Base-by-base conservation (phyloP, 2,113 vertebrate species). In the Aegotheles bennettii region DNA sequence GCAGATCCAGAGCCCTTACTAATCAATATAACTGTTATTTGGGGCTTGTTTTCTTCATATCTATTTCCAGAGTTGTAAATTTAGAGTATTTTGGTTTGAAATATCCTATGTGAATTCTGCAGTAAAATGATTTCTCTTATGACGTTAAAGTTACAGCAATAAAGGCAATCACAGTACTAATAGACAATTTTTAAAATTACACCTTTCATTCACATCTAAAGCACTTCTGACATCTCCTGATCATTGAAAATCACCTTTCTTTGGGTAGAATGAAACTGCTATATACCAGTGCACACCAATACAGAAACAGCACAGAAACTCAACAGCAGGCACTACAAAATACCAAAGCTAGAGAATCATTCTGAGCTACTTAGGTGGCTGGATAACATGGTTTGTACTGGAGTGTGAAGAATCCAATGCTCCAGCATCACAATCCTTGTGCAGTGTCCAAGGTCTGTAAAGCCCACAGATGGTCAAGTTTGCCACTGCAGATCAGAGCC, bases 1-100 rank as follows among this genome's bases (percentile, higher is more conserved):
- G 54, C 64, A 35, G 64, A 80, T 84, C 60, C 38, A 93, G 87
- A 89, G 73, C 36, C 51, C 40, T 94, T 74, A 61, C 56, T 88
- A 84, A 86, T 90, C 57, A 88, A 88, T 93, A 36, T 75, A 74
- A 73, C 76, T 89, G 43, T 68, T 92, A 60, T 90, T 93, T 50
- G 81, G 63, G 79, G 80, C 59, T 77, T 67, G 13, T 87, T 84
- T 86, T 73, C 51, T 78, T 92, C 57, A 36, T 78, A 81, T 81
- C 31, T 84, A 13, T 94, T 91, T 93, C 48, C 48, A 48, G 63
- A 75, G 73, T 59, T 92, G 64, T 92, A 94, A 92, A 89, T 78
- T 74, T 29, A 61, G 54, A 20, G 11, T 70, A 81, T 84, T 91
- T 84, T 59, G 16, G 18, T 83, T 85, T 93, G 78, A 95, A 91